phyloP scores from a whole-genome alignment of 1,140 invertebrate genomes.

The Panulirus ornatus region DNA sequence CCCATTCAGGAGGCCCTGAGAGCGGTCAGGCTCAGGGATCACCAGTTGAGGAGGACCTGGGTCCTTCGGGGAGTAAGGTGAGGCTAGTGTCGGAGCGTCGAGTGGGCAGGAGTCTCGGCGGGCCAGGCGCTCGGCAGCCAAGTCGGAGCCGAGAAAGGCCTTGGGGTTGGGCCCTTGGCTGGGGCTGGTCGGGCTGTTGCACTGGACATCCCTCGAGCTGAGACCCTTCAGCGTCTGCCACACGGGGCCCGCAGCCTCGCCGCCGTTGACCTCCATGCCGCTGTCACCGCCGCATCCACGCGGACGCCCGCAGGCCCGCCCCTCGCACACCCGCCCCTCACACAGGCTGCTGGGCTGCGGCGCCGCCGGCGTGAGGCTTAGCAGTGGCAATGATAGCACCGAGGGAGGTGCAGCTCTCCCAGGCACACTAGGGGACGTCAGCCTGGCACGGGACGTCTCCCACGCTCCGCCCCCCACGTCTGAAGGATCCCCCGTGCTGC shows the following conservation, averaged over 20 bases:
- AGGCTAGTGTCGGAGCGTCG: slow-evolving; percentile 21
- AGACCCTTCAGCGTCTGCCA: slow-evolving; percentile 70
- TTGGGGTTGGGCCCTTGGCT: slow-evolving; percentile 22
- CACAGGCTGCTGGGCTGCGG: slow-evolving; percentile 58
- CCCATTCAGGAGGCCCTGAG: slow-evolving; percentile 33
- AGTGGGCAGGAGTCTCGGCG: slow-evolving; percentile 52
- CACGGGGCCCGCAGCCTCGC: slow-evolving; percentile 53
- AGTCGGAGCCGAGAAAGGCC: slow-evolving; percentile 23
- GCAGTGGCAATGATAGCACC: slow-evolving; percentile 36
- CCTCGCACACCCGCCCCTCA: slow-evolving; percentile 58
- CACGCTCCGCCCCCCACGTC: background rate
- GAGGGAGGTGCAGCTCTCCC: slow-evolving; percentile 28
- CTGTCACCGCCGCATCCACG: slow-evolving; percentile 67
- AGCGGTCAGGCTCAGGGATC: slow-evolving; percentile 53
- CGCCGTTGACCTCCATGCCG: slow-evolving; percentile 60
- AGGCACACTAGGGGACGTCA: slow-evolving; percentile 21
- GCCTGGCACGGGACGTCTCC: slow-evolving; percentile 33
- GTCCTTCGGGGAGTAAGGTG: slow-evolving; percentile 5
- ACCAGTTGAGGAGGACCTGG: slow-evolving; percentile 34
- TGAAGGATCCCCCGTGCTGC: slow-evolving; percentile 14
- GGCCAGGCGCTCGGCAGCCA: slow-evolving; percentile 55
- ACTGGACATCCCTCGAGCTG: slow-evolving; percentile 57
- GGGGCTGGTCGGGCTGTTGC: slow-evolving; percentile 39
- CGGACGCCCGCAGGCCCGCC: slow-evolving; percentile 63
- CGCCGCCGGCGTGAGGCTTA: slow-evolving; percentile 29